These are phyloP conservation scores for Sialia sialis DNA, from an alignment of 2,113 vertebrate species.

Conservation along the genomic window DNA sequence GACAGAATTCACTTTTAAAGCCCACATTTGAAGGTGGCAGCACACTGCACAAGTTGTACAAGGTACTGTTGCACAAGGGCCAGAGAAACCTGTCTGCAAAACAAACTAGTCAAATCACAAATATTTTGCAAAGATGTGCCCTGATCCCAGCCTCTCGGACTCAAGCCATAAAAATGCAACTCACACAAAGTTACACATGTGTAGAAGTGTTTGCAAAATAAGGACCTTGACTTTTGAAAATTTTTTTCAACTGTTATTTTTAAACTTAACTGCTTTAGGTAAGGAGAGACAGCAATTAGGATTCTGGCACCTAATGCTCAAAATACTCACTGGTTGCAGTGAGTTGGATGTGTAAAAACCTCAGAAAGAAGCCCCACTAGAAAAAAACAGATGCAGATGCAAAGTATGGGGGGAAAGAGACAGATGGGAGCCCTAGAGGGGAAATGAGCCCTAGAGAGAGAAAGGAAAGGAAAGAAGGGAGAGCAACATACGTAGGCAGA, in stretches of 20 bases:
- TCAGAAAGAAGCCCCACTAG: not conserved
- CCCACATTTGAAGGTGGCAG: not conserved
- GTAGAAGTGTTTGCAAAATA: not conserved
- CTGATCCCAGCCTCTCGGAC: not conserved
- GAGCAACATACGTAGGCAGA: not conserved
- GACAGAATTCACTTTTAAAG: not conserved
- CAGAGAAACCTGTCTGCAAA: not conserved
- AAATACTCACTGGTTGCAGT: not conserved
- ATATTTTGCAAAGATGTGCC: not conserved
- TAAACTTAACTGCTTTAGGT: not conserved
- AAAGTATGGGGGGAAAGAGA: not conserved
- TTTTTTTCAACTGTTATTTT: not conserved
- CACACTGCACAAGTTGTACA: not conserved
- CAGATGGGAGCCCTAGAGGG: not conserved
- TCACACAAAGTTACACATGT: not conserved
- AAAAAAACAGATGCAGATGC: not conserved
- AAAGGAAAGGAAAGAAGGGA: not conserved
- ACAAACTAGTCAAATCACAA: accelerated
- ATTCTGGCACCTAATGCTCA: not conserved
- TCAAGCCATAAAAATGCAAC: not conserved
- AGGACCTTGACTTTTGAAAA: not conserved
- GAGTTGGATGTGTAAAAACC: not conserved
- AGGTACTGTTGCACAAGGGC: not conserved
- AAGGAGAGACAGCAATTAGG: not conserved
- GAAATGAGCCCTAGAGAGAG: not conserved